Evolutionary conservation across 2,888 invertebrate genomes (phyloP).

Genomic region (Congeria kusceri): DNA sequence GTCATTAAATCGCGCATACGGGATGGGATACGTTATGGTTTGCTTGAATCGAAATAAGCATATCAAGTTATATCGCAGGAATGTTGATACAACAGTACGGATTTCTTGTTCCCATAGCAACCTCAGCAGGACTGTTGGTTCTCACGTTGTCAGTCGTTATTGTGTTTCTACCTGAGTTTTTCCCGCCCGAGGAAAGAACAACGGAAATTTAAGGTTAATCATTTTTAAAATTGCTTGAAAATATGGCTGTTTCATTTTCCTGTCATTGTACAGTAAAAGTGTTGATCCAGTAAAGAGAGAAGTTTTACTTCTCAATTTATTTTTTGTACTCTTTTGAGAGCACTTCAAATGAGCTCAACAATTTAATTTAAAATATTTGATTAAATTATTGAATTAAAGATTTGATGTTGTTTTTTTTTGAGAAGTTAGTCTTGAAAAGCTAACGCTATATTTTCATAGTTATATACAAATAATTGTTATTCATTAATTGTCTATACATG

Average conservation of each 20-base stretch:
- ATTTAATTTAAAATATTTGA: too few relatives aligned
- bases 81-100: constrained; percentile 51
- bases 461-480: too few relatives aligned
- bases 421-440: too few relatives aligned
- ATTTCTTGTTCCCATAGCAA: constrained; percentile 33
- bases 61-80: constrained; percentile 49
- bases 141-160: constrained; percentile 17
- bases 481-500: too few relatives aligned
- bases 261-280: constrained; percentile 29
- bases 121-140: constrained; percentile 31
- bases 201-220: constrained; percentile 22
- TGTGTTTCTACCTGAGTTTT: constrained; percentile 48
- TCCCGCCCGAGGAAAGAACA: constrained; percentile 30
- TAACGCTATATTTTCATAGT: too few relatives aligned
- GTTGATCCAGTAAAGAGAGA: too few relatives aligned
- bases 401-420: too few relatives aligned
- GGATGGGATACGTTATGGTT: constrained; percentile 42
- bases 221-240: constrained; percentile 19
- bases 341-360: too few relatives aligned
- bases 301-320: too few relatives aligned
- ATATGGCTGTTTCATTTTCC: constrained; percentile 44
- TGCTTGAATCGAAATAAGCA: constrained; percentile 28
- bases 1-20: constrained; percentile 44
- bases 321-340: too few relatives aligned
- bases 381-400: too few relatives aligned